Percentiles rank a stretch among this genome's conserved stretches.
Conservation (phyloP, 2,113 vertebrate species). For the Aptenodytes patagonicus region DNA sequence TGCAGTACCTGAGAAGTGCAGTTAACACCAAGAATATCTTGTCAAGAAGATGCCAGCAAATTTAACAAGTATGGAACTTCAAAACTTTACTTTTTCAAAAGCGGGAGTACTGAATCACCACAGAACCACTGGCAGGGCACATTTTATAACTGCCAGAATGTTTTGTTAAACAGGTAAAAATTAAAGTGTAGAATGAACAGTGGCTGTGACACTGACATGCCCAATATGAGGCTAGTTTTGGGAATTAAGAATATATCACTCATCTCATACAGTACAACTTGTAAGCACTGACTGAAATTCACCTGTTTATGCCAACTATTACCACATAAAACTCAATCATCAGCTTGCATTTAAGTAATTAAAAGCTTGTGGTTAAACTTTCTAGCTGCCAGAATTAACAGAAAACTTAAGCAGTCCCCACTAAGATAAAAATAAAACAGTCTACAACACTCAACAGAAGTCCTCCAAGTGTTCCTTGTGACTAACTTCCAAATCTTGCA, state of each 20-base stretch:
- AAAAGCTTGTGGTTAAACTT: not conserved
- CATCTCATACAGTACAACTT: not conserved
- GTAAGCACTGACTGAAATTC: not conserved
- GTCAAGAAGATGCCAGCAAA: conserved; percentile 51
- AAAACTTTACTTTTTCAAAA: conserved; percentile 67
- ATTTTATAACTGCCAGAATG: not conserved
- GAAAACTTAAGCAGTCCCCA: not conserved
- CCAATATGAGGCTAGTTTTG: not conserved
- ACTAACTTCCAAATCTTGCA: not conserved
- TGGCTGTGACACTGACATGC: not conserved
- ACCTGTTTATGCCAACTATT: not conserved
- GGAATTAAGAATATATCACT: not conserved
- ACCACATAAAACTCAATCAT: not conserved
- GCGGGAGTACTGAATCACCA: not conserved
- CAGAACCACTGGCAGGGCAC: not conserved
- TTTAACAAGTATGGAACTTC: conserved; percentile 58
- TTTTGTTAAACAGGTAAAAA: not conserved
- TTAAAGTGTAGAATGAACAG: not conserved
- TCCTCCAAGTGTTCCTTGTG: not conserved
- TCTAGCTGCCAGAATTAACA: not conserved
- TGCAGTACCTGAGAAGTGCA: conserved; percentile 75
- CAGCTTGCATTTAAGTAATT: not conserved
- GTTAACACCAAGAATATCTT: conserved; percentile 71
- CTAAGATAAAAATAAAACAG: not conserved
- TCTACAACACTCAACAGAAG: not conserved